Evolutionary conservation across 2,797 vertebrate genomes (phyloP).

Genomic region (Urocyon cinereoargenteus): DNA sequence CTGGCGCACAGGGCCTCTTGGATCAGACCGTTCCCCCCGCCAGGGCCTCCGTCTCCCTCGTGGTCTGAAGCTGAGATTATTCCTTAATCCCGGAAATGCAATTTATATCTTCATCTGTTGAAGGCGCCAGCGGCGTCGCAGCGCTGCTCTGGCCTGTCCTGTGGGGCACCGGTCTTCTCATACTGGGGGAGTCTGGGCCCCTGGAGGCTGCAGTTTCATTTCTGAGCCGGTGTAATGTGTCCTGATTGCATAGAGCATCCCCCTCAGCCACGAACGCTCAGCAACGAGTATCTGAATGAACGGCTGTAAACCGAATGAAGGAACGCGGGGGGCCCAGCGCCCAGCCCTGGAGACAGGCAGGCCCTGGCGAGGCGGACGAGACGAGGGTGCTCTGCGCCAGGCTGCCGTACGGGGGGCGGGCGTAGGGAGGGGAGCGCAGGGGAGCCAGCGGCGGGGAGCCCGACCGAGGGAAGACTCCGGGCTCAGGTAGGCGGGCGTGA

Average conservation of each 20-base stretch:
- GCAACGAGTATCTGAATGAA: not conserved
- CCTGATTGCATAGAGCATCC: no score
- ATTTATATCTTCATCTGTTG: not conserved
- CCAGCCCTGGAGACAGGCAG: not conserved
- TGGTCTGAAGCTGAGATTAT: not conserved
- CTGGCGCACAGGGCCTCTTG: not conserved
- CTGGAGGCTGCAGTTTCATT: not conserved
- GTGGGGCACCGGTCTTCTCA: not conserved
- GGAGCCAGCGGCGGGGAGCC: not conserved
- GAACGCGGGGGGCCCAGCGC: not conserved
- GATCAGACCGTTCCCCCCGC: not conserved
- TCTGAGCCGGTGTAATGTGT: not conserved
- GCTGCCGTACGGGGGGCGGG: not conserved
- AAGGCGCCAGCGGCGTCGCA: not conserved
- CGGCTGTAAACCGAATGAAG: not conserved
- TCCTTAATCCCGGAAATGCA: not conserved
- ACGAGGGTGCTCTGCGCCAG: not conserved
- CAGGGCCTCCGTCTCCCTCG: not conserved
- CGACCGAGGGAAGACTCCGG: not conserved
- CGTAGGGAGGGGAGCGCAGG: rapidly evolving
- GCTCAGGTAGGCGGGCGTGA: not conserved
- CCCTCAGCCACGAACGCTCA: not conserved
- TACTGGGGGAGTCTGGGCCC: not conserved
- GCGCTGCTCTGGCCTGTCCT: not conserved
- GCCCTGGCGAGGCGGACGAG: not conserved